Percentiles rank a stretch among this genome's conserved stretches.
These are phyloP conservation scores for Sorex fumeus DNA, from an alignment of 2,113 vertebrate genomes.

Conservation along the genomic window DNA sequence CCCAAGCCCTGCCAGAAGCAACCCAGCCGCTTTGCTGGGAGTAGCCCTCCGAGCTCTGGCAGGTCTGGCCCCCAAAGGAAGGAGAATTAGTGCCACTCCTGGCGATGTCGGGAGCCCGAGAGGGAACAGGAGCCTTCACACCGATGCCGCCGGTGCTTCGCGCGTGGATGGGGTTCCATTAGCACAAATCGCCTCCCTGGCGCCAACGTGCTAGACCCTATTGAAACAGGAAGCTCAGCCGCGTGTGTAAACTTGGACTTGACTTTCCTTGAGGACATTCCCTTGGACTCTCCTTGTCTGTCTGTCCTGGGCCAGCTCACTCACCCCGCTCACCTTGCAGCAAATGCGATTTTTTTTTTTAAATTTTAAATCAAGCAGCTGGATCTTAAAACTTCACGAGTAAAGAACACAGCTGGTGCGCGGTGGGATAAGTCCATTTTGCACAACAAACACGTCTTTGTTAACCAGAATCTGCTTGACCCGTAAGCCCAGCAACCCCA, in stretches of 20 bases:
- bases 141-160: too few relatives aligned
- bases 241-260: neutral
- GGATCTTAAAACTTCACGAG: conserved; percentile 71
- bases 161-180: too few relatives aligned
- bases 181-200: too few relatives aligned
- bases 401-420: conserved; percentile 72
- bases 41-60: too few relatives aligned
- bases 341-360: neutral
- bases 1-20: too few relatives aligned
- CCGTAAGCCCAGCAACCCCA: conserved; percentile 78
- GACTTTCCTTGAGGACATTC: conserved; percentile 5
- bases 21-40: too few relatives aligned
- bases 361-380: conserved; percentile 75
- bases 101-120: neutral
- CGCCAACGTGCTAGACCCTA: neutral
- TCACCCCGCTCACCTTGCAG: conserved; percentile 59
- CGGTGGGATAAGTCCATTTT: conserved; percentile 80
- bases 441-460: conserved; percentile 84
- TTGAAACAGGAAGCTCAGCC: neutral
- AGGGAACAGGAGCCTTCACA: neutral
- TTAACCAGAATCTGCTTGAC: conserved; percentile 87
- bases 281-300: neutral
- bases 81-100: neutral
- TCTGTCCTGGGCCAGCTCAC: conserved; percentile 17
- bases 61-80: too few relatives aligned